Base-by-base conservation (phyloP, 1,140 invertebrate genomes). In the Trachelipus rathkii region DNA sequence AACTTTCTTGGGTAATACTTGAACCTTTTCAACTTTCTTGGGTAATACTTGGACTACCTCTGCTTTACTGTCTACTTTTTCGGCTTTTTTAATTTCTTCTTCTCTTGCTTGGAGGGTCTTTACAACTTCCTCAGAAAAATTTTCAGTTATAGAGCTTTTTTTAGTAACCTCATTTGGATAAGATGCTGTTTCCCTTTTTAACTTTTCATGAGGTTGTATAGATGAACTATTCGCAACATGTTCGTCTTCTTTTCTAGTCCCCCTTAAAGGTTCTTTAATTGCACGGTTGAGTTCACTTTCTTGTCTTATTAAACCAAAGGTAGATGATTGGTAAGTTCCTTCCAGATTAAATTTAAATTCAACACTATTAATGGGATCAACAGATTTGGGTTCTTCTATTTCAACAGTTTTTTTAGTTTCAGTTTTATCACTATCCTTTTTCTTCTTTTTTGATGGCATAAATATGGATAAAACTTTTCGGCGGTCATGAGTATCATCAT, bases 391-490 rank as follows among this genome's bases (percentile, higher is more conserved):
- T 15, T 74, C 73, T 68, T 81, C 75, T 10, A 78, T 77, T 15
- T 46, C 44, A 44, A 19, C 44, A 8, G 15, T 68, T 44, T 78
- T 78, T 66, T 84, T 74, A 76, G 84, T 74, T 83, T 85, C 76
- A 86, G 85, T 46, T 44, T 74, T 19, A 15, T 77, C 76, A n/a
- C 60, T 21, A 50, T 79, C 76, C 15, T 76, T 67, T 72, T 87
- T 87, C 6, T 87, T 81, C 74, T 87, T 87, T 5, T 85, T 83
- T 76, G 87, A 87, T 13, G 80, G 80, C 33, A 86, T 86, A 44
- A 88, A 88, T 0, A 88, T 82, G 10, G 87, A 87, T 0, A 87
- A 86, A 73, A 88, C 87, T 0, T 87, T 85, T 2, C 85, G 84
- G 71, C 87, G 86, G 75, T 86, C 87, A 69, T 85, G 86, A 3